Base-by-base conservation (phyloP, 2,113 vertebrate genomes). In the Ceyx melanurus region DNA sequence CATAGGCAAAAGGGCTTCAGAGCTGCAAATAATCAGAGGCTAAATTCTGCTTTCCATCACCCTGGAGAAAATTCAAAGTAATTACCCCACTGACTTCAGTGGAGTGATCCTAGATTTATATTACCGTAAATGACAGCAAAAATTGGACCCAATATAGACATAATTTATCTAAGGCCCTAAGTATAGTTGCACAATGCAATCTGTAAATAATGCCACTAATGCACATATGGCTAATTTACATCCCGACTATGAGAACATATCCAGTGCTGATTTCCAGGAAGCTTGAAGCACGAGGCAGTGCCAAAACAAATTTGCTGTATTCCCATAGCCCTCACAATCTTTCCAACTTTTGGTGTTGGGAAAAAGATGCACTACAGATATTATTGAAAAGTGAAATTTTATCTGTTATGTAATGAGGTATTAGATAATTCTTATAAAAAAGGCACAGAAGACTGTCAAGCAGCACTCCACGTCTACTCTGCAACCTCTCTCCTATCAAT, bases 181-280 rank as follows among this genome's bases (percentile, higher is more conserved):
- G 81, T 92, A 92, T 62, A 95, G 90, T 92, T 95, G 88, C 80
- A 91, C 87, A 97, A 83, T 92, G 95, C 94, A 95, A 90, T 97
- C 95, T 96, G 95, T 91, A 96, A 89, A 95, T 96, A 97, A 95
- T 93, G 89, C 91, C 91, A 80, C 92, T 96, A 96, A 96, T 95
- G 90, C 94, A 96, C 96, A 94, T 95, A 95, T 94, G 94, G 96
- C 66, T 95, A 96, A 96, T 96, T 97, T 96, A 94, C 91, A 96
- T 94, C 86, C 89, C 93, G 91, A 80, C 92, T 93, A 96, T 88
- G 92, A 96, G 93, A 96, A 96, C 87, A 80, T 62, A 97, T 61
- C 93, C 93, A 96, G 75, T 11, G 66, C 82, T 93, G 82, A 86
- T 84, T 95, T 96, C 90, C 95, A 96, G 91, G 89, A 93, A 58